These are phyloP conservation scores for Oncorhynchus clarkii DNA, from an alignment of 2,113 vertebrate genomes.

Conservation along the genomic window DNA sequence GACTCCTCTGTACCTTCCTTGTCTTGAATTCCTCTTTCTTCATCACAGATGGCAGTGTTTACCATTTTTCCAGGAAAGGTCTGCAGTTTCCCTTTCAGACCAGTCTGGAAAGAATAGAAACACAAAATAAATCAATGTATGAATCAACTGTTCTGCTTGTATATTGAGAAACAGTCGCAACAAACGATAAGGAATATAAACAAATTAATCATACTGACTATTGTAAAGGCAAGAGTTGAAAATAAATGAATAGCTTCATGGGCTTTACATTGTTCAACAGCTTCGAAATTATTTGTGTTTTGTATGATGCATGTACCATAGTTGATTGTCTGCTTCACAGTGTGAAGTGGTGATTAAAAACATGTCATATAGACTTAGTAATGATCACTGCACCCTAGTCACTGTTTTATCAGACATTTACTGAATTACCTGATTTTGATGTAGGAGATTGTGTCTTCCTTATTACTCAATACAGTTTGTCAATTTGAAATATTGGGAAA, in stretches of 20 bases:
- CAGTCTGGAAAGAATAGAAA: conserved; percentile 73
- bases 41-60: conserved; percentile 88
- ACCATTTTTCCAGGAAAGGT: conserved; percentile 93
- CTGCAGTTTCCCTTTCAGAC: conserved; percentile 82
- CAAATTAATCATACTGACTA: no score
- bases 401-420: background rate
- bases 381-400: background rate
- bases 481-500: background rate
- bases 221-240: background rate
- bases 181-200: no score
- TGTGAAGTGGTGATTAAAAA: background rate
- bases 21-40: conserved; percentile 91
- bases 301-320: background rate
- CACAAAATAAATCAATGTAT: background rate
- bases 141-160: background rate
- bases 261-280: background rate
- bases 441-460: background rate
- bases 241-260: background rate
- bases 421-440: background rate
- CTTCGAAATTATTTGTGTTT: background rate
- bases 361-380: background rate
- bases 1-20: conserved; percentile 95
- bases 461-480: background rate
- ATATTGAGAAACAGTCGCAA: no score
- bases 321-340: background rate